Evolutionary conservation across 2,888 invertebrate genomes (phyloP).

Genomic region (Rotaria socialis): DNA sequence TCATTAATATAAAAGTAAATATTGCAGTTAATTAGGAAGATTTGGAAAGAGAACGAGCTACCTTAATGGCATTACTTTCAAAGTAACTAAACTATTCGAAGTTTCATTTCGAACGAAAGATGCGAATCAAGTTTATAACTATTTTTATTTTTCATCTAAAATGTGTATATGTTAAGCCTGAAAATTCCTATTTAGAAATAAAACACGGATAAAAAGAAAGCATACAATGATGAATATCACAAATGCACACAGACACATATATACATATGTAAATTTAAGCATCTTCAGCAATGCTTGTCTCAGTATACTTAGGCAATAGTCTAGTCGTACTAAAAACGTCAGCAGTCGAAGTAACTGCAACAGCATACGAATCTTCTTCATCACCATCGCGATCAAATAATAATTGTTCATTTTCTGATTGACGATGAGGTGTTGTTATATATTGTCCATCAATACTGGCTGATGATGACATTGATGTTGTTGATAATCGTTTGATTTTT

Average conservation of each 20-base stretch:
- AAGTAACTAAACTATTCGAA: no score
- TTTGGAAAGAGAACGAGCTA: no score
- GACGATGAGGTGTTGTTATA: conserved; percentile 11
- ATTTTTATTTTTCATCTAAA: no score
- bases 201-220: not conserved
- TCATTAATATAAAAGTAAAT: no score
- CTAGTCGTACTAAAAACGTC: conserved; percentile 24
- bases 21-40: no score
- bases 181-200: not conserved
- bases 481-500: conserved; percentile 10
- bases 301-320: conserved; percentile 21
- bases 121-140: no score
- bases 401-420: conserved; percentile 18
- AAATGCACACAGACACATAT: not conserved
- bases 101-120: no score
- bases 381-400: not conserved
- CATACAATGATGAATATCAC: not conserved
- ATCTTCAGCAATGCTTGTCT: conserved; percentile 32
- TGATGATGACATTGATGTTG: not conserved
- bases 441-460: not conserved
- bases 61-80: no score
- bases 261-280: not conserved
- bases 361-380: not conserved
- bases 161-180: no score
- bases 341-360: not conserved